Evolutionary conservation across 2,113 vertebrate species (phyloP), one percentile per base, ranked within the genome.

Genomic region (Myocastor coypus): DNA sequence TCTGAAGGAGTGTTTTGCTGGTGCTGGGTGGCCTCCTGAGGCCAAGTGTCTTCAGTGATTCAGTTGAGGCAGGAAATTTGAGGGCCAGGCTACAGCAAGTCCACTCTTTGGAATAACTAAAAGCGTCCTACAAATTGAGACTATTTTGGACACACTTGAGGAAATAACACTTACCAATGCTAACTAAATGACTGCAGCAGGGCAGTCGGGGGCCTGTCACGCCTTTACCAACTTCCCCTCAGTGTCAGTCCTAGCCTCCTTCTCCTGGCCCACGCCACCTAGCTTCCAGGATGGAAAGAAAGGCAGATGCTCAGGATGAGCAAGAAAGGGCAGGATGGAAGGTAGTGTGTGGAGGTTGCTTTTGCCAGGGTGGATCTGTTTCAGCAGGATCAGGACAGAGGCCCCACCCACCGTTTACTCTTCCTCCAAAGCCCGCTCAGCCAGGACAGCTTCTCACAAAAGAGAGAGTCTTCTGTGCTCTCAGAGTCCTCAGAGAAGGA

Each of bases 111-210:
- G 40, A 46, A 61, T 85, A 90, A 88, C 90, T 84, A 84, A 90
- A 96, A 88, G 52, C 1, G 0, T 57, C 84, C 14, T 22, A 30
- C 28, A 63, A 81, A 83, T 87, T 69, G 57, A 34, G 93, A 73
- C 16, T 82, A 85, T 96, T 81, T 83, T 4, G 81, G 87, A 77
- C 71, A 86, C 55, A 32, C 92, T 87, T 91, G 86, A 95, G 91
- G 80, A 87, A 92, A 88, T 20, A 92, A 64, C 78, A 84, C 75
- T 80, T 24, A 14, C 50, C 0, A 9, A 64, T n/a, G 46, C 32
- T 90, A 52, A 92, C 0, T 91, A 83, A n/a, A n/a, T n/a, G n/a
- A 93, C 75, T 40, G 9, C 42, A 82, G 68, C 32, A 37, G 59
- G 63, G 46, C 37, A 81, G 61, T 30, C 52, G 61, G 42, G 42